Base-by-base conservation (phyloP, 2,113 vertebrate species). In the Lampris megalopsis region DNA sequence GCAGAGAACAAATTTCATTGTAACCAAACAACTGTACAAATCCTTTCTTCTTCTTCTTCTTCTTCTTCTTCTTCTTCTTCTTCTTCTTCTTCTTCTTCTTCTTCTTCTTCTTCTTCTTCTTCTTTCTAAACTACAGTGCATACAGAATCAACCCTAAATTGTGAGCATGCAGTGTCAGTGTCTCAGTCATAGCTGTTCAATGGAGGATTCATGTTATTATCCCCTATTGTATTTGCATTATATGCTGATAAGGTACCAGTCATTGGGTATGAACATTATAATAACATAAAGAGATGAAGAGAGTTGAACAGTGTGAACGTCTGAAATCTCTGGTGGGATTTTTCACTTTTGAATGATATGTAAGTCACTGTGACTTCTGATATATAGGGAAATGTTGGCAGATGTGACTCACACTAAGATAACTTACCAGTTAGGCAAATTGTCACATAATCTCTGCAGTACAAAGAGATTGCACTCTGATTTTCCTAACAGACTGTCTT, bases 341-440 rank as follows among this genome's bases (percentile, higher is more conserved):
- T 24, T 77, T 64, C 5, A 43, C 5, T 52, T 59, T 43, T 67
- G 6, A 49, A 52, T 49, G 62, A 61, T 54, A 40, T 67, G 54
- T 9, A 47, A 49, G 48, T 43, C 64, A 42, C 68, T 49, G 9
- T 52, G 7, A 59, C 68, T 64, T 65, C 49, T 63, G 56, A 73
- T 63, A 74, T n/a, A 8, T 49, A 49, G 47, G 58, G 54, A 79
- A 75, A 70, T 82, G 48, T 73, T 60, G 77, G 77, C 78, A 73
- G 24, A 57, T 56, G 63, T 56, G 69, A 79, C 36, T 57, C 9
- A 42, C 49, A 75, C 38, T 67, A 24, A 64, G 74, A 80, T 91
- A 50, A 76, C 67, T 69, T 37, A 81, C 60, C 88, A 84, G 90
- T 92, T 91, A 92, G 72, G 86, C 86, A 94, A 92, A 92, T 93